phyloP scores from a whole-genome alignment of 2,797 vertebrate genomes.

The Enteromius unitaeniatus region DNA sequence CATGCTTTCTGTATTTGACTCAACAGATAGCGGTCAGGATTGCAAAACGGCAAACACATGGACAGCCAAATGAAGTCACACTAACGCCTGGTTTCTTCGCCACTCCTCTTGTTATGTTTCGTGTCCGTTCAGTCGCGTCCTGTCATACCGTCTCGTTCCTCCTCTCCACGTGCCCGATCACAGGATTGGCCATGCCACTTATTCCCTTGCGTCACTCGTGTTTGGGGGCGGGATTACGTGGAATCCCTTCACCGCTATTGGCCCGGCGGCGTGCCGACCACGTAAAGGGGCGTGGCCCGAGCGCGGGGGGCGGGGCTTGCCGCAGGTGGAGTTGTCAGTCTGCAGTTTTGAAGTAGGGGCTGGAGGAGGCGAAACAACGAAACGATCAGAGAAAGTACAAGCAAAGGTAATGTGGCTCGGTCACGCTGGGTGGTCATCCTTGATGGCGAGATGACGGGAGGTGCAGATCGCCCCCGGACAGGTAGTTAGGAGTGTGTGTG shows the following conservation, averaged over 20 bases:
- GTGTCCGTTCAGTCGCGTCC: slow-evolving; percentile 14
- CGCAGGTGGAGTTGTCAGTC: slow-evolving; percentile 55
- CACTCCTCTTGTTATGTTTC: slow-evolving; percentile 29
- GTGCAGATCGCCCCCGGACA: slow-evolving; percentile 26
- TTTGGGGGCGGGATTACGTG: slow-evolving; percentile 54
- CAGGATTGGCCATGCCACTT: slow-evolving; percentile 52
- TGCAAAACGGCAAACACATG: slow-evolving; percentile 41
- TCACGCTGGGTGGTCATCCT: slow-evolving; percentile 19
- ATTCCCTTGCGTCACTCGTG: slow-evolving; percentile 43
- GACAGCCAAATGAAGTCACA: slow-evolving; percentile 32
- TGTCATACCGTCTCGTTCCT: slow-evolving; percentile 41
- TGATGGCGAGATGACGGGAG: slow-evolving; percentile 53
- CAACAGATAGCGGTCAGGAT: slow-evolving; percentile 8
- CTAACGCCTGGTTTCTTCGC: slow-evolving; percentile 11
- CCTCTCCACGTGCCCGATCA: slow-evolving; percentile 55
- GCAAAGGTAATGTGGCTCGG: slow-evolving; percentile 35
- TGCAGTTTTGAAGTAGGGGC: slow-evolving; percentile 29
- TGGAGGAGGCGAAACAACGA: slow-evolving; percentile 39
- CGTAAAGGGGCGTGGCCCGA: not conserved
- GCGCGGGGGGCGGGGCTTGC: slow-evolving; percentile 14
- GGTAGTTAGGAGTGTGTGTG: slow-evolving; percentile 50
- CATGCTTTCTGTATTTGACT: not conserved
- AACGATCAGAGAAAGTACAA: slow-evolving; percentile 34
- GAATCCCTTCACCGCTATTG: slow-evolving; percentile 22
- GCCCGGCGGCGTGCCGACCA: slow-evolving; percentile 22